Conservation (phyloP, 1,140 invertebrate species). For the Gryon sp. region DNA sequence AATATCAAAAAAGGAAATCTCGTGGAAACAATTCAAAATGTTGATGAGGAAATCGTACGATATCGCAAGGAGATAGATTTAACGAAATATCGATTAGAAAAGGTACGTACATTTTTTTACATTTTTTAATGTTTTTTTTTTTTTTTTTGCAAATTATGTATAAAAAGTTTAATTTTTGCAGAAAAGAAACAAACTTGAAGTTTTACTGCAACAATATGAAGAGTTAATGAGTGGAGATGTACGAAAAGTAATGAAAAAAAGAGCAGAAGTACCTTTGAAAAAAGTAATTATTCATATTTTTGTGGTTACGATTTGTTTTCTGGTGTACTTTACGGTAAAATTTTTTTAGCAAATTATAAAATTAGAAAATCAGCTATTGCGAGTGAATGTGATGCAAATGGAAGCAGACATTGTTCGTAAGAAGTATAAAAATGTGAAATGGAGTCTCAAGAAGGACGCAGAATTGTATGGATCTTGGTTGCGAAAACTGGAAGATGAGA, state of each 20-base stretch:
- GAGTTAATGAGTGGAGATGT: constrained; percentile 78
- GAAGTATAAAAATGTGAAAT: constrained; percentile 86
- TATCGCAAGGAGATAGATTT: constrained; percentile 87
- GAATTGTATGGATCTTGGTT: constrained; percentile 87
- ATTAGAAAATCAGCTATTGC: constrained; percentile 85
- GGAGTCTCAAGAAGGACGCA: constrained; percentile 84
- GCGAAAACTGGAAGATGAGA: constrained; percentile 83
- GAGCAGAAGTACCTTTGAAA: constrained; percentile 70
- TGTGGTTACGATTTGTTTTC: no score
- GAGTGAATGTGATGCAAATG: constrained; percentile 87
- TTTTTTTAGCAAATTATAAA: constrained; percentile 83
- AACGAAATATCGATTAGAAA: constrained; percentile 84
- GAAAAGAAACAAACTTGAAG: constrained; percentile 80
- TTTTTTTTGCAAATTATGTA: no score
- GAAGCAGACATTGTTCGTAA: constrained; percentile 88
- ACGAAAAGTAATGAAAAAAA: constrained; percentile 73
- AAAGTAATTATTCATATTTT: constrained; percentile 66
- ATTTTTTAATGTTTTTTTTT: no score
- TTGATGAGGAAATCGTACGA: constrained; percentile 88
- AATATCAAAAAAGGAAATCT: constrained; percentile 75
- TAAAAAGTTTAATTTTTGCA: no score
- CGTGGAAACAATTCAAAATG: constrained; percentile 81
- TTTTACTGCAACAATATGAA: constrained; percentile 81
- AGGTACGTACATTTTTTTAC: no score
- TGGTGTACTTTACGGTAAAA: not conserved